Conservation (phyloP, 2,888 invertebrate species). For the Melinaea marsaeus region DNA sequence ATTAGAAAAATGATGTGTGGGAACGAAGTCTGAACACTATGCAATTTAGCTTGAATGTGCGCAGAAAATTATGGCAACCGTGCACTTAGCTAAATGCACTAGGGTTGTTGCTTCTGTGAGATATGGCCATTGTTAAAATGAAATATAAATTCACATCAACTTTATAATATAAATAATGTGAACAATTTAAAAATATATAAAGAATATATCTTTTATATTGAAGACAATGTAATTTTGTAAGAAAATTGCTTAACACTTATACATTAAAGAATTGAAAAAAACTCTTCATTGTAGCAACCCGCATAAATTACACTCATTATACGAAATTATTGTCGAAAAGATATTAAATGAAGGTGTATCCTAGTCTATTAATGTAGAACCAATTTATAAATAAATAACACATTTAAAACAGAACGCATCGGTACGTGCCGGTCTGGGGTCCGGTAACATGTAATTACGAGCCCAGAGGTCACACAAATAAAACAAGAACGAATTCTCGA, state of each 20-base stretch:
- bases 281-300: constrained; percentile 37
- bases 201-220: constrained; percentile 19
- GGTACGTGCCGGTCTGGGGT: constrained; percentile 57
- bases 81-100: constrained; percentile 45
- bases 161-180: no score
- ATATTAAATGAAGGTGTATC: constrained; percentile 76
- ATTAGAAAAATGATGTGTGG: constrained; percentile 73
- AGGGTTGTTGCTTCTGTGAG: constrained; percentile 47
- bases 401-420: constrained; percentile 65
- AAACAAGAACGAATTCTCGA: constrained; percentile 60
- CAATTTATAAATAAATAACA: constrained; percentile 75
- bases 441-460: constrained; percentile 67
- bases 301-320: constrained; percentile 67
- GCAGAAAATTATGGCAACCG: constrained; percentile 69
- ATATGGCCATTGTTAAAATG: constrained; percentile 16
- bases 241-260: constrained; percentile 55
- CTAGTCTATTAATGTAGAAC: constrained; percentile 72
- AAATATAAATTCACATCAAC: not conserved
- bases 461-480: constrained; percentile 74
- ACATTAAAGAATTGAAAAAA: constrained; percentile 37
- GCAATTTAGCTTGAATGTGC: constrained; percentile 67
- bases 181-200: no score
- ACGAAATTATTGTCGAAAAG: constrained; percentile 65
- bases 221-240: constrained; percentile 45
- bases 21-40: constrained; percentile 53